Conservation (phyloP, 1,140 invertebrate species). For the Heliconius congener region DNA sequence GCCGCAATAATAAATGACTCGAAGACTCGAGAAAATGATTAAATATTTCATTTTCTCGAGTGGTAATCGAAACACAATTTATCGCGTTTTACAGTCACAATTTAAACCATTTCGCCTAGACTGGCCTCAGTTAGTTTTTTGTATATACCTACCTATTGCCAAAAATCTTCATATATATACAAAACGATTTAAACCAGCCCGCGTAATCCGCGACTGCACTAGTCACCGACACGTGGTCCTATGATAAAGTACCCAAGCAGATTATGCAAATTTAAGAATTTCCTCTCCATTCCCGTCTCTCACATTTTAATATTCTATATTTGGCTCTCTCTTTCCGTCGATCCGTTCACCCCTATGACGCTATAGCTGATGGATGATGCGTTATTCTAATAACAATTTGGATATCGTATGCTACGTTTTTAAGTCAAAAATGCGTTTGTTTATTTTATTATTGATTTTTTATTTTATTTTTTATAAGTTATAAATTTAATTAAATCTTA, state of each 20-base stretch:
- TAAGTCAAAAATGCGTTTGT: background rate
- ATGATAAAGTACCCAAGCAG: constrained; percentile 79
- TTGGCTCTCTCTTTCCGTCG: constrained; percentile 52
- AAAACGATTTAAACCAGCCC: constrained; percentile 62
- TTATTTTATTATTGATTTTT: background rate
- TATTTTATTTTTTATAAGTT: too few species aligned
- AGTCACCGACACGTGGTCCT: constrained; percentile 80
- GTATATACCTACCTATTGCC: background rate
- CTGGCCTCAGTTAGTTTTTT: background rate
- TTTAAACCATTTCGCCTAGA: too few species aligned
- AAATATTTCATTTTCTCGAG: too few species aligned
- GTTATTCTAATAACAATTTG: constrained; percentile 80
- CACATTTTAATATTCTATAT: constrained; percentile 36
- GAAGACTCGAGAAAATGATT: too few species aligned
- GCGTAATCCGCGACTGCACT: constrained; percentile 78
- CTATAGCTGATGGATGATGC: constrained; percentile 77
- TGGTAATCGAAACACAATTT: too few species aligned
- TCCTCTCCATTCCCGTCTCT: constrained; percentile 56
- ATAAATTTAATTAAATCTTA: too few species aligned
- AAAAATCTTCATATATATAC: background rate
- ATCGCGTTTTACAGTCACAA: too few species aligned
- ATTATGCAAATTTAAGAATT: constrained; percentile 80
- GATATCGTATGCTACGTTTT: constrained; percentile 69
- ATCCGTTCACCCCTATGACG: constrained; percentile 70
- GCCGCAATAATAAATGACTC: too few species aligned